Evolutionary conservation across 2,797 vertebrate genomes (phyloP), one percentile per base, ranked within the genome.

Genomic region (Chrosomus eos): DNA sequence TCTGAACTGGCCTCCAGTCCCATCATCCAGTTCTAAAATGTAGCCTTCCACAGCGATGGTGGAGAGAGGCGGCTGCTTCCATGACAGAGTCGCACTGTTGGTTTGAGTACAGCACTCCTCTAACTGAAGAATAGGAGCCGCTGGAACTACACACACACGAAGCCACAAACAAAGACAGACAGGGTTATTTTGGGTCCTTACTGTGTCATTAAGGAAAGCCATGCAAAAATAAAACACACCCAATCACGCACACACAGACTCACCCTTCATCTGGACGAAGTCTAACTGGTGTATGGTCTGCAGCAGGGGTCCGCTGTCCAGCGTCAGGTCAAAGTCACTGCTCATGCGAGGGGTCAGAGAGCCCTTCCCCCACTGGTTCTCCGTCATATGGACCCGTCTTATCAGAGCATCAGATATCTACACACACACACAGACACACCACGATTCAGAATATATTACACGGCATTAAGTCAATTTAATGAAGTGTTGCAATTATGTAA

Each of bases 191-290:
- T 74, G 38, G 33, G 81, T 38, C 60, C 58, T 66, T 40, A 83
- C 71, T 40, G 71, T 83, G 81, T 83, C 81, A 83, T 83, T 81
- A 64, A 82, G 11, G 4, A 43, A 58, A 19, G 23, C 21, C 40
- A 80, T 45, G n/a, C 80, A 77, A 43, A 74, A 66, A 48, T 48
- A 16, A 64, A 40, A 70, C 48, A 55, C 60, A 94, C 93, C 90
- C 94, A 94, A 88, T 76, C 87, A 16, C 19, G 28, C 53, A 55
- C 31, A 86, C 19, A 75, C 84, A 80, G 64, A 40, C 13, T 81
- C 93, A 99, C 98, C 97, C 97, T 99, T 99, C 97, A 99, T 97
- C 92, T 99, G 98, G 19, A 99, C 95, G 0, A 99, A 99, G 94
- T 99, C 98, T 0, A 99, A 97, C 95, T 99, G 98, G 87, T 99